Evolutionary conservation across 2,888 invertebrate species (phyloP).

Genomic region (Sipunculus nudus): DNA sequence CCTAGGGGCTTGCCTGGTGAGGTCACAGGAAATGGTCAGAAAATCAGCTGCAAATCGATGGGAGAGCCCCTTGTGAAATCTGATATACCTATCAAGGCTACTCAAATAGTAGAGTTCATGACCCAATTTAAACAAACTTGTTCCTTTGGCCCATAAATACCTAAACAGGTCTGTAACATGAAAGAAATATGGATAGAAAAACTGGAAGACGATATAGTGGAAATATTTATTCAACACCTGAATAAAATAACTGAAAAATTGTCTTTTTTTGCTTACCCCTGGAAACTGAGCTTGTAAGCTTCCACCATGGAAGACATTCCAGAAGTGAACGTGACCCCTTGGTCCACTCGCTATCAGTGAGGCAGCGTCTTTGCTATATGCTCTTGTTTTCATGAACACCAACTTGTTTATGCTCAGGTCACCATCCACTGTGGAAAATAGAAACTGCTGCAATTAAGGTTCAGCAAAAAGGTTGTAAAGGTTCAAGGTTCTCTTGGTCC

Average conservation of each 20-base stretch:
- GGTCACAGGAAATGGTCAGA: no score
- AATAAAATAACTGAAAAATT: not conserved
- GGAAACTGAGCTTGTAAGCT: conserved; percentile 60
- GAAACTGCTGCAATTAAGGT: no score
- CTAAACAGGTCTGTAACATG: no score
- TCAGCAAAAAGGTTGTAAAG: no score
- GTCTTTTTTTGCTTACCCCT: conserved; percentile 50
- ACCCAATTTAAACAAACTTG: no score
- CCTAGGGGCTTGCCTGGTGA: no score
- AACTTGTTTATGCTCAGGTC: conserved; percentile 62
- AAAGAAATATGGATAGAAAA: not conserved
- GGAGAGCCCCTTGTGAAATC: no score
- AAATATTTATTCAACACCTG: not conserved
- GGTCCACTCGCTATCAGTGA: conserved; percentile 64
- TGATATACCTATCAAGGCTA: no score
- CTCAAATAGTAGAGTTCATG: no score
- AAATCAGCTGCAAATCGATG: no score
- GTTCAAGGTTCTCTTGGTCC: not conserved
- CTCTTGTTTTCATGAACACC: conserved; percentile 58
- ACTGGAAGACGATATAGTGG: not conserved
- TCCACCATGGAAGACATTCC: conserved; percentile 66
- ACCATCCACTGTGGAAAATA: conserved; percentile 58
- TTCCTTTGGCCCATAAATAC: no score
- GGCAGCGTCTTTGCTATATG: conserved; percentile 59
- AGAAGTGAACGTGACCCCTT: conserved; percentile 58